phyloP scores from a whole-genome alignment of 2,797 vertebrate genomes.

The Atherinosoma microstoma region DNA sequence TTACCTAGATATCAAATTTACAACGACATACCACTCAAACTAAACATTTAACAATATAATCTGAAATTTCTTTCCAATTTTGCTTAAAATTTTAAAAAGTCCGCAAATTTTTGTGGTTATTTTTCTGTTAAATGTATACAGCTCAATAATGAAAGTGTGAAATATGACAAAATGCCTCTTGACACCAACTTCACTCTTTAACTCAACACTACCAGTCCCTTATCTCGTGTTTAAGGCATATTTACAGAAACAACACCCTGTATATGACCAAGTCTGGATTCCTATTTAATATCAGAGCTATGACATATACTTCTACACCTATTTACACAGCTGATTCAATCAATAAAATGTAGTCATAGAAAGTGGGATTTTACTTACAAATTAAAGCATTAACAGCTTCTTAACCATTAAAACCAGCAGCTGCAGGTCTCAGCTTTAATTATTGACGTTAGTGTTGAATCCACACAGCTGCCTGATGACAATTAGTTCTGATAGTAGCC shows the following conservation, averaged over 20 bases:
- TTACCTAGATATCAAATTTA: not conserved
- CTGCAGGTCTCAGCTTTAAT: not conserved
- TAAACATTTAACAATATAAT: not conserved
- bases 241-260: not conserved
- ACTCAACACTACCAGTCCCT: not conserved
- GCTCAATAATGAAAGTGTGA: not conserved
- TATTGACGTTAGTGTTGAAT: too few species aligned
- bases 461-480: not conserved
- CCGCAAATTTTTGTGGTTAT: not conserved
- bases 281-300: not conserved
- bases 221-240: constrained; percentile 10
- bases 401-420: not conserved
- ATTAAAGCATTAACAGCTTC: too few species aligned
- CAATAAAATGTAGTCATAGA: not conserved
- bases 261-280: not conserved
- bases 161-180: not conserved
- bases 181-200: not conserved
- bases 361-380: not conserved
- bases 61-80: not conserved
- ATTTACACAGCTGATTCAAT: not conserved
- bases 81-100: not conserved
- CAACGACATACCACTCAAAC: not conserved
- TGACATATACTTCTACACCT: not conserved
- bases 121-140: not conserved
- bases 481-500: not conserved